These are phyloP conservation scores for Pyxicephalus adspersus DNA, from an alignment of 2,113 vertebrate species.

Conservation along the genomic window DNA sequence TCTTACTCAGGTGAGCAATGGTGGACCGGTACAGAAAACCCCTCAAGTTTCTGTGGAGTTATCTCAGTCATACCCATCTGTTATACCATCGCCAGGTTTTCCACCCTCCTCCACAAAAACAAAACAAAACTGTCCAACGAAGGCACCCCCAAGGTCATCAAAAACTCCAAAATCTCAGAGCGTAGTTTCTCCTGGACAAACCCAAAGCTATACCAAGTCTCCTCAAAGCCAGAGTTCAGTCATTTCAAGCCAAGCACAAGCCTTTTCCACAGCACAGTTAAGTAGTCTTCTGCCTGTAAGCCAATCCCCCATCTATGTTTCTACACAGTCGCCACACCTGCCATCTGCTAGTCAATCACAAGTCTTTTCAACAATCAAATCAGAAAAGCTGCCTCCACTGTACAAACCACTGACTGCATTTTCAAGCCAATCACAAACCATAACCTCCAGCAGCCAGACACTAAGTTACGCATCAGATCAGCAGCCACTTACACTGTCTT, in stretches of 20 bases:
- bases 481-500: conserved; percentile 78
- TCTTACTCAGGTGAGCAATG: conserved; percentile 84
- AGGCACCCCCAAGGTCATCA: conserved; percentile 76
- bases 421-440: conserved; percentile 81
- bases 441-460: conserved; percentile 82
- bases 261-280: conserved; percentile 87
- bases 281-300: conserved; percentile 86
- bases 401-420: conserved; percentile 89
- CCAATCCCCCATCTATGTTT: conserved; percentile 86
- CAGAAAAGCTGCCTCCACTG: conserved; percentile 86
- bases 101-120: conserved; percentile 79
- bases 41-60: conserved; percentile 79
- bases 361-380: conserved; percentile 80
- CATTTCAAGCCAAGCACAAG: conserved; percentile 88
- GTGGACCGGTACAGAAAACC: conserved; percentile 83
- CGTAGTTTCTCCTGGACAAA: conserved; percentile 78
- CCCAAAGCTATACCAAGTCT: conserved; percentile 86
- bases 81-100: conserved; percentile 79
- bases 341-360: conserved; percentile 84
- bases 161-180: conserved; percentile 82
- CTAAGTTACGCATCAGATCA: conserved; percentile 82
- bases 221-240: conserved; percentile 89
- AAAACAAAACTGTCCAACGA: conserved; percentile 83
- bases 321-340: conserved; percentile 79
- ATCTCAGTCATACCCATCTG: conserved; percentile 83